Evolutionary conservation across 2,113 vertebrate genomes (phyloP).

Genomic region (Dicerorhinus sumatrensis): DNA sequence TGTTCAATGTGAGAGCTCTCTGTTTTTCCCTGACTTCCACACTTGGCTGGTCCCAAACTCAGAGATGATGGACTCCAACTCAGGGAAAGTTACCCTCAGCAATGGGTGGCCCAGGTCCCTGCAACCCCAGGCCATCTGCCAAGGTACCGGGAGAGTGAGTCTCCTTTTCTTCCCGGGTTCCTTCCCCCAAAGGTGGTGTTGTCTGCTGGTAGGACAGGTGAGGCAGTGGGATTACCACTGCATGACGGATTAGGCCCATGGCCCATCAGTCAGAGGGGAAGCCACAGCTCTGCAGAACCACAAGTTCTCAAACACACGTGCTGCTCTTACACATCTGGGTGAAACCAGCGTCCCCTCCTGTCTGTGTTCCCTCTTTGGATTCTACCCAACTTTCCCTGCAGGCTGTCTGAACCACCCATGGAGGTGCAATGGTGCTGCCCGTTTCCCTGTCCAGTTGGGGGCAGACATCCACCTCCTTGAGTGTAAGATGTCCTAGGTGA

Average conservation of each 20-base stretch:
- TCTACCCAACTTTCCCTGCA: background rate
- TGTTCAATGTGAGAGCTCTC: background rate
- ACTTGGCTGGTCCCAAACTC: background rate
- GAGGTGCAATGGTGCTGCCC: fast-evolving
- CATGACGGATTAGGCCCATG: fast-evolving
- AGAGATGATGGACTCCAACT: background rate
- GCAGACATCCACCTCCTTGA: background rate
- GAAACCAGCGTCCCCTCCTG: background rate
- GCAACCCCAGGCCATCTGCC: background rate
- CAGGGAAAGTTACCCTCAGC: background rate
- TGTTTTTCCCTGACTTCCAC: background rate
- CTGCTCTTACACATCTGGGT: fast-evolving
- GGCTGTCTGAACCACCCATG: fast-evolving
- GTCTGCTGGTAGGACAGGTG: fast-evolving
- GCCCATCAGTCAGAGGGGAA: fast-evolving
- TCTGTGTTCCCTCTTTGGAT: background rate
- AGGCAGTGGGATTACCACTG: fast-evolving
- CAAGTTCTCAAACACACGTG: fast-evolving
- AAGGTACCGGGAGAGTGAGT: background rate
- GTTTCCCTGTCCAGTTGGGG: fast-evolving
- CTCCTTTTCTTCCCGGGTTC: background rate
- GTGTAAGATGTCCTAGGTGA: background rate
- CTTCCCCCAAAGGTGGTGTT: fast-evolving
- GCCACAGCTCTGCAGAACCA: fast-evolving
- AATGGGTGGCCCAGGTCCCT: fast-evolving